These are phyloP conservation scores for Nesogale talazaci DNA, from an alignment of 2,113 vertebrate genomes.

Conservation along the genomic window DNA sequence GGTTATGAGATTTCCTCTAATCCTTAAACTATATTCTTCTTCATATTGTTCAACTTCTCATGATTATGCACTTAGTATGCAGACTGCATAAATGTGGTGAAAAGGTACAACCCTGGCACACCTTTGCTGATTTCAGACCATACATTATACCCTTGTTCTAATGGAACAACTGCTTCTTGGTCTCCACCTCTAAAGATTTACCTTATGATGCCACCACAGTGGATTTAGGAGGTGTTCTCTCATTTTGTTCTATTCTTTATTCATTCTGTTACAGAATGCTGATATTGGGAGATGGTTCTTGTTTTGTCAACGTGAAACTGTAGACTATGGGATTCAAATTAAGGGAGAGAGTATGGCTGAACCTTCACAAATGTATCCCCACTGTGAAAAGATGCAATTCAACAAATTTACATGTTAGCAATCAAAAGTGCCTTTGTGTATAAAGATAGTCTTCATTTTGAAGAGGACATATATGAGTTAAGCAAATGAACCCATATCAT, in stretches of 20 bases:
- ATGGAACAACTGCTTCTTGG: too few species aligned
- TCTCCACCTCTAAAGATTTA: too few species aligned
- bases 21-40: too few species aligned
- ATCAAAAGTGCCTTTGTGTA: neutral
- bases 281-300: neutral
- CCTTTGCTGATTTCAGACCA: too few species aligned
- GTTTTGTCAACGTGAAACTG: neutral
- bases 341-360: neutral
- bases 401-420: neutral
- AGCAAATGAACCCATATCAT: neutral
- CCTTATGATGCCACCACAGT: neutral
- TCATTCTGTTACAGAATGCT: neutral
- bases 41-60: too few species aligned
- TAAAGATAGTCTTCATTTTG: neutral
- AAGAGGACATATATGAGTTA: neutral
- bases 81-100: too few species aligned
- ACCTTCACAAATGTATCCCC: neutral
- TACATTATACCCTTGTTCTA: too few species aligned
- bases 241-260: neutral
- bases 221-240: neutral
- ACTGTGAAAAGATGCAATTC: slow-evolving; percentile 19
- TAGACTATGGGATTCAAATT: neutral
- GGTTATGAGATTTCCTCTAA: too few species aligned
- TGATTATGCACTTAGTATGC: too few species aligned
- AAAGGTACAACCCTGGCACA: too few species aligned